Conservation (phyloP, 2,888 invertebrate species). For the Apodemia duryi region DNA sequence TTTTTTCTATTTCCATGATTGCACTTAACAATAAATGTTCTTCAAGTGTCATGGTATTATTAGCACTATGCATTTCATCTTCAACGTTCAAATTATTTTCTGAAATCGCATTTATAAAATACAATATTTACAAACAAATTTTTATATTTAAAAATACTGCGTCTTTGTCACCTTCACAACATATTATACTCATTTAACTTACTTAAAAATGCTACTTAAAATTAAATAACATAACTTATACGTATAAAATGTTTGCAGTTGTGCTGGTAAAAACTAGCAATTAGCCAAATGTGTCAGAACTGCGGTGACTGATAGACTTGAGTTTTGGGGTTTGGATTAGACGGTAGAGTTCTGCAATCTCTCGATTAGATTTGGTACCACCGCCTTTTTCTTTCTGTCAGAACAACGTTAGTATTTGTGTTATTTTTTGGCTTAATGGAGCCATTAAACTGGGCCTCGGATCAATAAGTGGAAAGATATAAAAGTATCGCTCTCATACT, state of each 20-base stretch:
- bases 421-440: background rate
- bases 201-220: too few species aligned
- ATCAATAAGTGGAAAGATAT: too few species aligned
- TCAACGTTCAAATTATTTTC: slow-evolving; percentile 36
- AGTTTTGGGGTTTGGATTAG: too few species aligned
- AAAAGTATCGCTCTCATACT: slow-evolving; percentile 34
- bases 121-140: background rate
- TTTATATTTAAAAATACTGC: background rate
- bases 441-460: background rate
- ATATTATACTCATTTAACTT: too few species aligned
- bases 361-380: background rate
- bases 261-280: too few species aligned
- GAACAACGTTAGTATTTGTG: background rate
- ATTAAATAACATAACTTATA: too few species aligned
- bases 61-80: slow-evolving; percentile 38
- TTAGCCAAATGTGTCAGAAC: too few species aligned
- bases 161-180: too few species aligned
- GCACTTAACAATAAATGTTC: slow-evolving; percentile 52
- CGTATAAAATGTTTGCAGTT: too few species aligned
- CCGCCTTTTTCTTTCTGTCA: too few species aligned
- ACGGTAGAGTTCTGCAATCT: background rate
- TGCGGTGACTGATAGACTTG: too few species aligned
- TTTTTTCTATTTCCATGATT: slow-evolving; percentile 52
- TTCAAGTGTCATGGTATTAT: slow-evolving; percentile 46
- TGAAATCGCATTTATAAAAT: slow-evolving; percentile 38